A percentile compares a stretch with the other conserved stretches of the same genome.
These are phyloP conservation scores for Meteorus colon DNA, from an alignment of 2,888 invertebrate species.

Conservation along the genomic window DNA sequence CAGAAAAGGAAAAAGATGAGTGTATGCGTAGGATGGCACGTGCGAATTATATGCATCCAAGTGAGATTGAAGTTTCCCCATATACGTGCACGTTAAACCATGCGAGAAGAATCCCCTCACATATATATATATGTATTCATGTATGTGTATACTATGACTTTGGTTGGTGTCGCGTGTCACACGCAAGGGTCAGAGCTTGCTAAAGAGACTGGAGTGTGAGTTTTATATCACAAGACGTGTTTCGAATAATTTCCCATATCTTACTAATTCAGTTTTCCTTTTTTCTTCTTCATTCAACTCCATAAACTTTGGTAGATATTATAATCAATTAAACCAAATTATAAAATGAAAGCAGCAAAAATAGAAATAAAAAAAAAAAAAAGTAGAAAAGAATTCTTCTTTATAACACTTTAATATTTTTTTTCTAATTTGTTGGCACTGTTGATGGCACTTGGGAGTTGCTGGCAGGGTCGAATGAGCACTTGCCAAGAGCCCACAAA, in stretches of 20 bases:
- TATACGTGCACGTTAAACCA: conserved; percentile 22
- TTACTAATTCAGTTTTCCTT: background rate
- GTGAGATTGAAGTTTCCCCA: conserved; percentile 22
- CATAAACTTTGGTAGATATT: background rate
- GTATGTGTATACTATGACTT: conserved; percentile 33
- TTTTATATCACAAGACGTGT: conserved; percentile 29
- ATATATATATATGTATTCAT: background rate
- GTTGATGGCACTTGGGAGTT: conserved; percentile 6
- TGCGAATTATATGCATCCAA: conserved; percentile 37
- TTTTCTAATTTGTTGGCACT: conserved; percentile 4
- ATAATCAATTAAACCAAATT: background rate
- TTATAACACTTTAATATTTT: background rate
- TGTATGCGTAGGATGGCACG: conserved; percentile 28
- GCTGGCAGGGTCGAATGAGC: conserved; percentile 7
- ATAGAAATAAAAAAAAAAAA: background rate
- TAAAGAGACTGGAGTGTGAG: conserved; percentile 27
- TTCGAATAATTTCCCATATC: conserved; percentile 8
- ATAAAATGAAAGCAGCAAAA: background rate
- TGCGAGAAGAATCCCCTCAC: conserved; percentile 18
- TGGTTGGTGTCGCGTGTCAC: conserved; percentile 48
- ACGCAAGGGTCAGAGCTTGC: conserved; percentile 45
- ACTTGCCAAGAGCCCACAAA: conserved; percentile 15
- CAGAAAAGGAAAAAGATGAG: background rate
- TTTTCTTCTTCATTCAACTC: background rate
- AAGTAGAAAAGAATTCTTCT: background rate